phyloP scores from a whole-genome alignment of 1,140 invertebrate species.

The Drosophila ficusphila region DNA sequence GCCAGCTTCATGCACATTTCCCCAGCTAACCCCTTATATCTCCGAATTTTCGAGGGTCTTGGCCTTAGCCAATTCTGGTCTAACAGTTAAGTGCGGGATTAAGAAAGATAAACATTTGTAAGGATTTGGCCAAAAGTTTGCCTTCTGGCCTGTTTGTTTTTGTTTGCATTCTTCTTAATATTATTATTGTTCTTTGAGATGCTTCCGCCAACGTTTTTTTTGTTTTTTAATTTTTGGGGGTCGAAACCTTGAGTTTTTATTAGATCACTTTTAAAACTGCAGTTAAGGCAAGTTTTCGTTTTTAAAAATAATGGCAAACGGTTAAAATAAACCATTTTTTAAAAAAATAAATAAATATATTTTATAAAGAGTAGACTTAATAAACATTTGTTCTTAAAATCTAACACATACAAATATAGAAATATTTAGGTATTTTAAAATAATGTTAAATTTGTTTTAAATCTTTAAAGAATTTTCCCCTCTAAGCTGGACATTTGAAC shows the following conservation, averaged over 20 bases:
- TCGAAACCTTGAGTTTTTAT: slow-evolving; percentile 8
- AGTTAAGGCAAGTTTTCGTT: slow-evolving; percentile 14
- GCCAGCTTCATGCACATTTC: slow-evolving; percentile 69
- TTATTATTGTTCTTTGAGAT: slow-evolving; percentile 51
- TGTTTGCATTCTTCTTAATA: slow-evolving; percentile 73
- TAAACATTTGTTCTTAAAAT: too few relatives aligned
- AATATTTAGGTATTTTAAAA: too few relatives aligned
- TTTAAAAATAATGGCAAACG: background rate
- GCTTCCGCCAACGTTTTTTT: slow-evolving; percentile 18
- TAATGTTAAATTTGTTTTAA: background rate
- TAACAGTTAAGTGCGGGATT: slow-evolving; percentile 82
- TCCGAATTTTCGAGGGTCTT: slow-evolving; percentile 2
- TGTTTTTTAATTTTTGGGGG: slow-evolving; percentile 11
- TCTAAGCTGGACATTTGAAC: background rate
- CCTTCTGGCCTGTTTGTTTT: slow-evolving; percentile 72
- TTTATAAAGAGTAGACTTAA: too few relatives aligned
- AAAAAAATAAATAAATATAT: too few relatives aligned
- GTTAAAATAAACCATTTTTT: background rate
- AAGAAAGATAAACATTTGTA: slow-evolving; percentile 84
- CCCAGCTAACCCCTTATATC: slow-evolving; percentile 1
- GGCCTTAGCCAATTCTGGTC: slow-evolving; percentile 68
- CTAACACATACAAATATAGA: too few relatives aligned
- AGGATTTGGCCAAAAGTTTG: slow-evolving; percentile 83
- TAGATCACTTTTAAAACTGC: slow-evolving; percentile 19
- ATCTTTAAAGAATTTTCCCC: background rate